Evolutionary conservation across 2,113 vertebrate genomes (phyloP), one percentile per base, ranked within the genome.

Genomic region (Chrysochloris asiatica): DNA sequence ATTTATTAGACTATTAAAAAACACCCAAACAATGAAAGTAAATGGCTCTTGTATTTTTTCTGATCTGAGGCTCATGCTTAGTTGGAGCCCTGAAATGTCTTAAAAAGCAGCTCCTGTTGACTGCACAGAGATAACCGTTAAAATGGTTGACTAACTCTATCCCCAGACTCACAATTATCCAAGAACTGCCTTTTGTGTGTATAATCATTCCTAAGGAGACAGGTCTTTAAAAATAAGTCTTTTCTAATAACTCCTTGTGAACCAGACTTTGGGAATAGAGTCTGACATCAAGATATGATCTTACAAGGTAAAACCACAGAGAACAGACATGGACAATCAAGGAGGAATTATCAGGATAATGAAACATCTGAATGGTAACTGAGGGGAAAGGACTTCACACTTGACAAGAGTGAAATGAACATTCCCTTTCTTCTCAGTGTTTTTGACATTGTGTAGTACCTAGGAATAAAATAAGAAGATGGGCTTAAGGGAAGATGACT

Each of bases 181-280:
- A 93, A 61, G 84, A 91, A 61, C 81, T 92, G 89, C 78, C 83
- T 93, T 95, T 63, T 89, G 81, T 89, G 86, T 88, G 72, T 88
- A 83, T 91, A 94, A 94, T 93, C 80, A 87, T 93, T 96, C 50
- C 72, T 83, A 90, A 95, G 85, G 81, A 94, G 90, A 95, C 90
- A 94, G 83, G 52, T 73, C 90, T 93, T 95, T 95, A 91, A 92
- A n/a, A 93, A 85, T 86, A 89, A 89, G 92, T 93, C 89, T 94
- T 96, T 95, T 94, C 85, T 95, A 93, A 95, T 96, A 96, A 94
- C 22, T 92, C 24, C 83, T 92, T 96, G 92, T 95, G 90, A 97
- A 95, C 95, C 83, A 92, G 90, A 93, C 93, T 88, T 82, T 83
- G 83, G 90, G 88, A 90, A 95, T 94, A 94, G 83, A 94, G 67